Conservation (phyloP, 2,113 vertebrate genomes). For the Natator depressus region DNA sequence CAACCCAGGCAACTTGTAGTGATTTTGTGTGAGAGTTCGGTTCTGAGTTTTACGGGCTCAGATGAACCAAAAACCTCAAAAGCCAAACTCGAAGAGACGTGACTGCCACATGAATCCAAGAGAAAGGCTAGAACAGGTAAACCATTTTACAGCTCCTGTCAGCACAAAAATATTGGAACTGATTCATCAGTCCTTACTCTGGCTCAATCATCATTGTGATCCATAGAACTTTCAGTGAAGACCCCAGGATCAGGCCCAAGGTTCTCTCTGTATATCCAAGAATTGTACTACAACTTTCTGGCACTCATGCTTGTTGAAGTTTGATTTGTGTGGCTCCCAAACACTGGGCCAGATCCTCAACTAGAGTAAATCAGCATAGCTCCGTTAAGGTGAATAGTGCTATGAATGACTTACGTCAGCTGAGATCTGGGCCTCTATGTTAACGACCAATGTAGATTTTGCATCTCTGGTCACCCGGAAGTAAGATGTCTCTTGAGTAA, state of each 20-base stretch:
- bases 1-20: not conserved
- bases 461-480: not conserved
- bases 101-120: constrained; percentile 14
- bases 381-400: not conserved
- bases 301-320: not conserved
- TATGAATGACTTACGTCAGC: not conserved
- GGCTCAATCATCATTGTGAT: constrained; percentile 15
- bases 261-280: not conserved
- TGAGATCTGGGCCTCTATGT: not conserved
- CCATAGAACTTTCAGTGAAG: constrained; percentile 37
- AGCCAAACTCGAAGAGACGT: not conserved
- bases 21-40: not conserved
- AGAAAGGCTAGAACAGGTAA: constrained; percentile 20
- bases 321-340: not conserved
- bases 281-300: not conserved
- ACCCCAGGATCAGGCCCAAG: not conserved
- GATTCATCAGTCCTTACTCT: constrained; percentile 5
- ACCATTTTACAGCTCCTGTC: not conserved
- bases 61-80: not conserved
- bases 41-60: not conserved
- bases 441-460: not conserved
- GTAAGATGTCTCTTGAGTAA: not conserved
- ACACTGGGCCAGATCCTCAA: not conserved
- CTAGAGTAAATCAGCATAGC: not conserved
- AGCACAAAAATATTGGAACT: constrained; percentile 20